A percentile compares a stretch with the other conserved stretches of the same genome.
These are phyloP conservation scores for Leucopternis melanops DNA, from an alignment of 2,113 vertebrate species.

Conservation along the genomic window DNA sequence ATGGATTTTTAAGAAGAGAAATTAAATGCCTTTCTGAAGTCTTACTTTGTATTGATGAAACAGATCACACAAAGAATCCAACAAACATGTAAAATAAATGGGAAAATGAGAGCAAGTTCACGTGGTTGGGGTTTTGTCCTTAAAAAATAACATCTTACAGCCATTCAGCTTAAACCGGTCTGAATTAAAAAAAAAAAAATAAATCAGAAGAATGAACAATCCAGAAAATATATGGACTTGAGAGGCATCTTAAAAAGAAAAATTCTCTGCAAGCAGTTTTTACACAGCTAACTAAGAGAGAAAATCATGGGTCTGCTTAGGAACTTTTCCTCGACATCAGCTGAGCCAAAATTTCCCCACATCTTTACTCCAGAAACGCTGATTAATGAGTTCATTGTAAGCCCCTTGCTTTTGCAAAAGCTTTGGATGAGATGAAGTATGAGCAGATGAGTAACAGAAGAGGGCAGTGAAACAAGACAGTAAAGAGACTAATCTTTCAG, in stretches of 20 bases:
- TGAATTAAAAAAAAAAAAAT: background rate
- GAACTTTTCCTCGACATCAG: background rate
- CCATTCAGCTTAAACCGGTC: background rate
- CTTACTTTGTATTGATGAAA: background rate
- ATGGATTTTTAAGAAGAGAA: background rate
- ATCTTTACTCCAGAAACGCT: too few species aligned
- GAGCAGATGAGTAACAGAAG: slow-evolving; percentile 42
- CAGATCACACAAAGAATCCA: background rate
- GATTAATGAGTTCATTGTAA: slow-evolving; percentile 27
- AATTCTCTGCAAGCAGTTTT: background rate
- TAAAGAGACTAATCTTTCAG: background rate
- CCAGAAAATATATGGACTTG: background rate
- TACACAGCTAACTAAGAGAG: background rate
- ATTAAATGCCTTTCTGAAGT: background rate
- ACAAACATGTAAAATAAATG: background rate
- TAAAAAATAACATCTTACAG: background rate
- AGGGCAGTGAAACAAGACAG: slow-evolving; percentile 37
- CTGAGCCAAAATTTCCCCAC: background rate
- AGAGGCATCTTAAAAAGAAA: background rate
- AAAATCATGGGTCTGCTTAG: background rate
- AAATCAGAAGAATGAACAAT: background rate
- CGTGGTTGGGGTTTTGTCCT: background rate
- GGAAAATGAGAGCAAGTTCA: background rate
- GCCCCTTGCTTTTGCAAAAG: background rate
- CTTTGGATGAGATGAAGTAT: background rate